Percentiles rank a stretch among this genome's conserved stretches.
Evolutionary conservation across 2,888 invertebrate species (phyloP).

Genomic region (Meteorus cinctellus): DNA sequence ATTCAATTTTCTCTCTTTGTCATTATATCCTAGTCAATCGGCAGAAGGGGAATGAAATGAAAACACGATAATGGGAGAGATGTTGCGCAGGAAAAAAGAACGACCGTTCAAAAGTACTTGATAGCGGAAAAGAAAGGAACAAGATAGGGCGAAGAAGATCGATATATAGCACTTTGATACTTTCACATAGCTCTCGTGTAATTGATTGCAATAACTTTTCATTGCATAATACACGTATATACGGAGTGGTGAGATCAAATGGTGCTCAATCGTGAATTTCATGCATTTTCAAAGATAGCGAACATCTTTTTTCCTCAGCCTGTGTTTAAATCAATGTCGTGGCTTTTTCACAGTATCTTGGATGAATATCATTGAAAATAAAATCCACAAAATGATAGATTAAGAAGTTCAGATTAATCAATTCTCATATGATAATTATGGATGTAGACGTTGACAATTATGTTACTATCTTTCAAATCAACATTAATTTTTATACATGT

Average conservation of each 20-base stretch:
- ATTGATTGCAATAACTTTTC: conserved; percentile 35
- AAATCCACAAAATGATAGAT: neutral
- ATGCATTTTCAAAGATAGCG: neutral
- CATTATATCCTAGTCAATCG: neutral
- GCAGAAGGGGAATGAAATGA: conserved; percentile 1
- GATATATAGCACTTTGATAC: conserved; percentile 37
- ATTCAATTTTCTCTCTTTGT: conserved; percentile 46
- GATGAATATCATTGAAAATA: neutral
- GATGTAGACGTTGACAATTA: neutral
- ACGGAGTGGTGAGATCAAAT: conserved; percentile 22
- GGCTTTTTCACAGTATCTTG: neutral
- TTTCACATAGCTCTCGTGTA: conserved; percentile 31
- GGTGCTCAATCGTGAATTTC: neutral
- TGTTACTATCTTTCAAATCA: neutral
- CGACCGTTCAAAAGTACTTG: neutral
- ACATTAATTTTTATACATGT: conserved; percentile 26
- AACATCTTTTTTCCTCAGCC: neutral
- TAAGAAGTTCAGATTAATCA: neutral
- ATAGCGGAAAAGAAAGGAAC: neutral
- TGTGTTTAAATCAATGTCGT: neutral
- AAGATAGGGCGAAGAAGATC: conserved; percentile 25
- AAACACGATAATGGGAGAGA: neutral
- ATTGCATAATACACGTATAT: conserved; percentile 21
- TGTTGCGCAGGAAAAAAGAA: neutral
- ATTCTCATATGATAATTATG: neutral